These are phyloP conservation scores for Halichoeres trimaculatus DNA, from an alignment of 2,113 vertebrate genomes.

Conservation along the genomic window DNA sequence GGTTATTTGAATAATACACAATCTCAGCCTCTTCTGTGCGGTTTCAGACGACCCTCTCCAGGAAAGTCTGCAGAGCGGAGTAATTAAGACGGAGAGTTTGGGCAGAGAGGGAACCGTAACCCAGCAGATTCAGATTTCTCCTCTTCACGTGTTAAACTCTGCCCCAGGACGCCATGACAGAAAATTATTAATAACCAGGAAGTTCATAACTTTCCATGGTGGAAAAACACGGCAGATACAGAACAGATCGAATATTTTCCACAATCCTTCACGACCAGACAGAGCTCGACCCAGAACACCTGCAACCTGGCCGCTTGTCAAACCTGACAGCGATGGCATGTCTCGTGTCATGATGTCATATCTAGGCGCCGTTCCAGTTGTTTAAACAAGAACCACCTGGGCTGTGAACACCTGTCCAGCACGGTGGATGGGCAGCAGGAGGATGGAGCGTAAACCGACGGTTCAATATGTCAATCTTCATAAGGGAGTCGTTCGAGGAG, in stretches of 20 bases:
- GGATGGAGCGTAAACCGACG: slow-evolving; percentile 2
- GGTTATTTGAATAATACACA: slow-evolving; percentile 42
- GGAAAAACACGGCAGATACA: slow-evolving; percentile 16
- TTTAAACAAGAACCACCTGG: slow-evolving; percentile 67
- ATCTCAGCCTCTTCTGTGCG: slow-evolving; percentile 35
- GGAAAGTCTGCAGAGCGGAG: slow-evolving; percentile 40
- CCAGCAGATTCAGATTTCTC: slow-evolving; percentile 72
- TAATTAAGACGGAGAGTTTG: slow-evolving; percentile 32
- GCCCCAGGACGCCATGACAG: slow-evolving; percentile 35
- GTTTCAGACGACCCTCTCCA: slow-evolving; percentile 41
- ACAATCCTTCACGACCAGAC: slow-evolving; percentile 40
- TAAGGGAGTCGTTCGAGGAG: not conserved
- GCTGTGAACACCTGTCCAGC: slow-evolving; percentile 56
- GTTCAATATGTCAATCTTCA: slow-evolving; percentile 9
- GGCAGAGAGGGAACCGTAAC: slow-evolving; percentile 71
- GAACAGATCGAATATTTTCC: slow-evolving; percentile 51
- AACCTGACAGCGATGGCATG: slow-evolving; percentile 44
- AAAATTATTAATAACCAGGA: slow-evolving; percentile 25
- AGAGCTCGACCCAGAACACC: slow-evolving; percentile 32
- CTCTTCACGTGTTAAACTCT: slow-evolving; percentile 45
- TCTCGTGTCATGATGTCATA: slow-evolving; percentile 66
- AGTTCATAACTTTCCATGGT: slow-evolving; percentile 22
- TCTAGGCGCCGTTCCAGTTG: slow-evolving; percentile 27
- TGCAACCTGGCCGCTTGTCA: slow-evolving; percentile 54
- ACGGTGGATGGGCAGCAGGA: slow-evolving; percentile 4